Evolutionary conservation across 2,113 vertebrate genomes (phyloP).

Genomic region (Anoplopoma fimbria): DNA sequence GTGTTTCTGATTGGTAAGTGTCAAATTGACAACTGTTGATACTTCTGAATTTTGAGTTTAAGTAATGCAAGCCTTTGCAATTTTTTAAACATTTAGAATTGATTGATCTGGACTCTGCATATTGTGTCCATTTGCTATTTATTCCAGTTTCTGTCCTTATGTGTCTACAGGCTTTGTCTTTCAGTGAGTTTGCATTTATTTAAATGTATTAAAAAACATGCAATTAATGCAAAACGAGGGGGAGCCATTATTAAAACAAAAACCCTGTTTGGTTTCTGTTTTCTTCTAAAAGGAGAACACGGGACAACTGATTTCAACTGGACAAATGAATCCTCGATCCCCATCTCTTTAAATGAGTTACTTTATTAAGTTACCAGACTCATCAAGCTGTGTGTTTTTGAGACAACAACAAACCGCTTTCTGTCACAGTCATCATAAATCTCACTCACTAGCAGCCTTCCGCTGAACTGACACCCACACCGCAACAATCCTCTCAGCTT

Average conservation of each 20-base stretch:
- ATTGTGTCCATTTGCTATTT: not conserved
- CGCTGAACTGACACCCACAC: not conserved
- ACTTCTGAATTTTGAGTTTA: not conserved
- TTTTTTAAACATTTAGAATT: not conserved
- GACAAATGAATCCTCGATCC: too few species aligned
- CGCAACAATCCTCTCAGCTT: constrained; percentile 1
- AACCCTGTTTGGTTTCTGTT: too few species aligned
- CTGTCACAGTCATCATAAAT: not conserved
- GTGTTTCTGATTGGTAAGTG: too few species aligned
- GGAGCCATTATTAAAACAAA: not conserved
- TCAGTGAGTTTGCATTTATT: too few species aligned
- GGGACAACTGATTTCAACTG: not conserved
- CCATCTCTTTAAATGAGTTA: not conserved
- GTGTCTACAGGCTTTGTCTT: too few species aligned
- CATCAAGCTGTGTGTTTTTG: not conserved
- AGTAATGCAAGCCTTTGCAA: not conserved
- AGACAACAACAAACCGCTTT: not conserved
- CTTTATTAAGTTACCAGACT: not conserved
- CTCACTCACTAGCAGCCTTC: not conserved
- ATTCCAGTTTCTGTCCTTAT: not conserved
- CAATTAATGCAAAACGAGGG: too few species aligned
- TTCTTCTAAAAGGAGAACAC: too few species aligned
- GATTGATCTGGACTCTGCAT: not conserved
- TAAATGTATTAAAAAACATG: too few species aligned
- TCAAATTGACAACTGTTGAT: accelerated